Evolutionary conservation across 2,797 vertebrate species (phyloP).

Genomic region (Periophthalmus magnuspinnatus): DNA sequence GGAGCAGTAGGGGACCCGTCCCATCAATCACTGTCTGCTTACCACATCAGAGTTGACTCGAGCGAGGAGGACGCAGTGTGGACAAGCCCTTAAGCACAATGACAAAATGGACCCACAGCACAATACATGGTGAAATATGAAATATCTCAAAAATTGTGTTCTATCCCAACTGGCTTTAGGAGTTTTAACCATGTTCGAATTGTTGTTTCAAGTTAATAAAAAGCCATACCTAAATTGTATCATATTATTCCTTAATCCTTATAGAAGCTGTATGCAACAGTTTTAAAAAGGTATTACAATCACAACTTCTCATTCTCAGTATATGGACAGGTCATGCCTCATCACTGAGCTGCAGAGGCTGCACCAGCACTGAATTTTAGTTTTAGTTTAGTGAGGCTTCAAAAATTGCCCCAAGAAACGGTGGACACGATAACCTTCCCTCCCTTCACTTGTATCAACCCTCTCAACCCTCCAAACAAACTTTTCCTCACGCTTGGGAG

Average conservation of each 20-base stretch:
- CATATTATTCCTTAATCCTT: too few species aligned
- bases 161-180: neutral
- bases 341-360: too few species aligned
- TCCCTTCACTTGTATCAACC: conserved; percentile 30
- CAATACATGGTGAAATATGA: neutral
- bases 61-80: conserved; percentile 38
- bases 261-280: too few species aligned
- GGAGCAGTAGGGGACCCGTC: conserved; percentile 53
- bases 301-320: too few species aligned
- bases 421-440: conserved; percentile 11
- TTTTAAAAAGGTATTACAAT: too few species aligned
- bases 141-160: neutral
- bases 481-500: conserved; percentile 40
- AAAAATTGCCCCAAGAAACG: neutral
- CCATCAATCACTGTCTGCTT: conserved; percentile 80
- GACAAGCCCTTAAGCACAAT: conserved; percentile 28
- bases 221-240: neutral
- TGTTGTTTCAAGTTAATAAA: neutral
- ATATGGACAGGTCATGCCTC: too few species aligned
- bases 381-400: too few species aligned
- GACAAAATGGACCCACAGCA: conserved; percentile 51
- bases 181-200: neutral
- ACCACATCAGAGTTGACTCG: conserved; percentile 42
- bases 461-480: conserved; percentile 62
- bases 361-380: too few species aligned